These are phyloP conservation scores for Rhea pennata DNA, from an alignment of 2,113 vertebrate species.

Conservation along the genomic window DNA sequence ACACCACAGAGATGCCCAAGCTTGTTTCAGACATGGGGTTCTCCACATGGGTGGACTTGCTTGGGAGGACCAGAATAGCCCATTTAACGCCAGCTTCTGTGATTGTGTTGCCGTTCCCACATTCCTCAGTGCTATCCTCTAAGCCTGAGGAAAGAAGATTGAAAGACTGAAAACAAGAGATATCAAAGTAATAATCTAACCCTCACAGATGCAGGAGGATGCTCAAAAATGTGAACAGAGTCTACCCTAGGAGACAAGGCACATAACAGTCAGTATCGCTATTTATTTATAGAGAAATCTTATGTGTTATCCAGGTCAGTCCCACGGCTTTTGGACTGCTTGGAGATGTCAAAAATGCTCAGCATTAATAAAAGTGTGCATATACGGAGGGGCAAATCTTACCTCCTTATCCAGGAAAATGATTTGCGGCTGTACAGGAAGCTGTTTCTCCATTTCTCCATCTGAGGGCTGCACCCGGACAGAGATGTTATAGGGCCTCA, in stretches of 20 bases:
- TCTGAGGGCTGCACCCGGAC: slow-evolving; percentile 74
- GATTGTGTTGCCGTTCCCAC: neutral
- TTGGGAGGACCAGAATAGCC: neutral
- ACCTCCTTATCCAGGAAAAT: slow-evolving; percentile 78
- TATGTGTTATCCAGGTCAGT: neutral
- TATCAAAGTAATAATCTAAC: neutral
- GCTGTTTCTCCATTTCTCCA: slow-evolving; percentile 70
- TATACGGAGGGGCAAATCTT: neutral
- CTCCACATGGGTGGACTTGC: neutral
- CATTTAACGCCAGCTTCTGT: neutral
- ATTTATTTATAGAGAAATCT: neutral
- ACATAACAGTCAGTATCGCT: neutral
- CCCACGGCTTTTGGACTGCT: neutral
- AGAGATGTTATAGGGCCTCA: slow-evolving; percentile 67
- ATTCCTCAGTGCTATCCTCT: neutral
- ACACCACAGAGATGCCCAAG: neutral
- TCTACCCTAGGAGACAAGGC: neutral
- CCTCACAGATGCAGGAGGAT: neutral
- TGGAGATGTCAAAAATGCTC: neutral
- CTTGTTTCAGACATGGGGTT: neutral
- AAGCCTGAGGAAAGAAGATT: neutral
- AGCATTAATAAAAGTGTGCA: neutral
- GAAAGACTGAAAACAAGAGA: neutral
- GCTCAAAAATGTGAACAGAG: neutral
- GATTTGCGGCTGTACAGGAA: slow-evolving; percentile 71